Percentiles rank a stretch among this genome's conserved stretches.
Conservation (phyloP, 2,797 vertebrate species). For the Prionace glauca region DNA sequence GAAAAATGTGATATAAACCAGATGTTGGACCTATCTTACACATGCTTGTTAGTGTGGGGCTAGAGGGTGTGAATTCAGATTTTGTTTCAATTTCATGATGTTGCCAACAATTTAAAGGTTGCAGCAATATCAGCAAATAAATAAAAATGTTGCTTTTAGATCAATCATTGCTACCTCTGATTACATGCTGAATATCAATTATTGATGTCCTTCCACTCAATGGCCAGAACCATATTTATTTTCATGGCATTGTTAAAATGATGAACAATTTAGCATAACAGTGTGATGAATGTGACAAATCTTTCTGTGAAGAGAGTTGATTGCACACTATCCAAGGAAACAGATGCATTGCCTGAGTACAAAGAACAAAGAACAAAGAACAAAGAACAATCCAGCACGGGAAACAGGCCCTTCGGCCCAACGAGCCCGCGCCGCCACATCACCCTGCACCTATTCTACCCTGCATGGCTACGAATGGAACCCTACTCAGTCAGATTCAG, state of each 20-base stretch:
- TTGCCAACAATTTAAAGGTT: neutral
- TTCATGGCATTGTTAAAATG: neutral
- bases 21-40: neutral
- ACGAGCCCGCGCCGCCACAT: no score
- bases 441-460: no score
- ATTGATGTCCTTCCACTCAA: neutral
- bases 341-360: neutral
- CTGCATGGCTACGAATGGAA: no score
- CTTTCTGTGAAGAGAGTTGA: neutral
- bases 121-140: neutral
- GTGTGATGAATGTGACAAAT: neutral
- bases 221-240: neutral
- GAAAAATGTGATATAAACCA: neutral
- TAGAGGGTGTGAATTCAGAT: neutral
- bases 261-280: neutral
- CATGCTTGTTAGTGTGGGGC: conserved; percentile 9
- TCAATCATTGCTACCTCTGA: neutral
- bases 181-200: neutral
- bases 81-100: neutral
- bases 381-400: no score
- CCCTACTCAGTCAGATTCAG: no score
- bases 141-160: neutral
- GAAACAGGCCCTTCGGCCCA: no score
- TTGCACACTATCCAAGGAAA: neutral
- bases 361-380: no score